Conservation (phyloP, 2,797 vertebrate genomes). For the Echiichthys vipera region DNA sequence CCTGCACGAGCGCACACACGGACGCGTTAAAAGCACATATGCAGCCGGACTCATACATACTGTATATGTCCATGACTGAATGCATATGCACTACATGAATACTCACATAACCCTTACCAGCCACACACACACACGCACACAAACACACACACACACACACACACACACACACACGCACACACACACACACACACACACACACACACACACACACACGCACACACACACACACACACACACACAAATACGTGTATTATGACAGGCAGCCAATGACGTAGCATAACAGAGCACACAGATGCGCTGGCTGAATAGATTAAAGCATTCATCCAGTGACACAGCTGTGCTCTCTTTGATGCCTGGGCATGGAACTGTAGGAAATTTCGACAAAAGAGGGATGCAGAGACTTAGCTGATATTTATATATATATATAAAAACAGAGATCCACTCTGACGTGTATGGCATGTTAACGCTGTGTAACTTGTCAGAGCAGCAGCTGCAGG, state of each 20-base stretch:
- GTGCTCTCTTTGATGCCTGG: constrained; percentile 73
- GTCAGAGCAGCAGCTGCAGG: constrained; percentile 58
- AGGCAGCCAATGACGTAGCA: constrained; percentile 63
- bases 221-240: too few species aligned
- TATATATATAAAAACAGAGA: constrained; percentile 43
- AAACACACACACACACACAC: constrained; percentile 9
- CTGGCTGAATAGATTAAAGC: constrained; percentile 78
- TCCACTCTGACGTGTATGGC: constrained; percentile 42
- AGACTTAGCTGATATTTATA: constrained; percentile 35
- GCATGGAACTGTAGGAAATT: constrained; percentile 76
- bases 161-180: constrained; percentile 24
- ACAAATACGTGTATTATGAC: constrained; percentile 15
- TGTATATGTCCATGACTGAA: constrained; percentile 30
- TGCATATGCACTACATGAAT: constrained; percentile 27
- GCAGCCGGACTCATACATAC: constrained; percentile 5
- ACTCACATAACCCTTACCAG: constrained; percentile 18
- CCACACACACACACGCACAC: constrained; percentile 12
- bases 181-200: background rate
- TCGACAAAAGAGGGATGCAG: constrained; percentile 62
- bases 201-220: constrained; percentile 18
- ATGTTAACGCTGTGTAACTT: constrained; percentile 48
- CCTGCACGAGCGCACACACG: constrained; percentile 20
- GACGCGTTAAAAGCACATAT: constrained; percentile 14
- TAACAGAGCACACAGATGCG: constrained; percentile 69
- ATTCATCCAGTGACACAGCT: constrained; percentile 73